A percentile compares a stretch with the other conserved stretches of the same genome.
These are phyloP conservation scores for Tromatobia lineatoria DNA, from an alignment of 2,888 invertebrate genomes.

Conservation along the genomic window DNA sequence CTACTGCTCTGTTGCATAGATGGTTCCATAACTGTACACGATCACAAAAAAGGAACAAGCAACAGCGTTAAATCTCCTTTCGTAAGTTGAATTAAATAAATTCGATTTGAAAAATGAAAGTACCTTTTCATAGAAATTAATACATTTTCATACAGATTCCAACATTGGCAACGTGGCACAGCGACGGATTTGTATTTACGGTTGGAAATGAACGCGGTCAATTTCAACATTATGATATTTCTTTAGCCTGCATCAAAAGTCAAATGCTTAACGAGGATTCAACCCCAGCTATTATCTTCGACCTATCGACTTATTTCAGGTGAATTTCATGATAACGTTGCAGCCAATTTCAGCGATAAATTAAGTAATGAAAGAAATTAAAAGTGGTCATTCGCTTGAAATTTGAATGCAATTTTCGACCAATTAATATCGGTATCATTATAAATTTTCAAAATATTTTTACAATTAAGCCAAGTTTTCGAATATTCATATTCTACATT, in stretches of 20 bases:
- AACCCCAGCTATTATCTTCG: conserved; percentile 88
- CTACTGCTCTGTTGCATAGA: conserved; percentile 94
- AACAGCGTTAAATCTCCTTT: conserved; percentile 92
- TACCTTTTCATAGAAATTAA: not conserved
- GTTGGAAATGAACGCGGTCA: conserved; percentile 91
- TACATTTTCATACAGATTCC: conserved; percentile 86
- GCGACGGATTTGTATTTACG: conserved; percentile 89
- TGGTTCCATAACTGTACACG: conserved; percentile 93
- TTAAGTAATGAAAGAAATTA: too few species aligned
- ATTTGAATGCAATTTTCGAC: too few species aligned
- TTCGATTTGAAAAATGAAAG: conserved; percentile 6
- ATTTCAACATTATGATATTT: conserved; percentile 91
- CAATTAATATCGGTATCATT: too few species aligned
- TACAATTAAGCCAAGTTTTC: too few species aligned
- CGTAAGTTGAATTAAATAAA: conserved; percentile 86
- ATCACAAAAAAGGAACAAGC: conserved; percentile 91
- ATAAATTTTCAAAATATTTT: too few species aligned
- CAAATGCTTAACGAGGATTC: conserved; percentile 90
- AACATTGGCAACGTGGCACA: conserved; percentile 90
- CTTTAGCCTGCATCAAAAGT: conserved; percentile 89
- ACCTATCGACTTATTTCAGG: conserved; percentile 89
- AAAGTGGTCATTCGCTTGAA: too few species aligned
- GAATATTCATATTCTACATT: too few species aligned
- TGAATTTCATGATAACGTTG: conserved; percentile 58
- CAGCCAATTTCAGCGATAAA: too few species aligned